Conservation (phyloP, 92 coral and sea anemone species). For the Diadumene lineata region DNA sequence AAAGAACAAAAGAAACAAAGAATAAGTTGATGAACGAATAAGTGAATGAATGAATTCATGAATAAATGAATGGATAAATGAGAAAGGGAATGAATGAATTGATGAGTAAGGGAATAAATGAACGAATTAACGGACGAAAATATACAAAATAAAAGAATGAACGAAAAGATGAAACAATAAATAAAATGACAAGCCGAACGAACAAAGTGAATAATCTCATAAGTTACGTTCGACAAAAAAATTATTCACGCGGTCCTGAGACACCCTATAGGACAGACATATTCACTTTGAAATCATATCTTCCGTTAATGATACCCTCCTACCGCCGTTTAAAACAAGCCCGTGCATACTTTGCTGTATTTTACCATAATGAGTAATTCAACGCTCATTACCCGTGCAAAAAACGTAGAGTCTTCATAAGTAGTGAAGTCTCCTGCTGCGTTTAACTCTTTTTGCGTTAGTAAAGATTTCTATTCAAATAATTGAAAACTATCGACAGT, state of each 20-base stretch:
- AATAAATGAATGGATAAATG: no score
- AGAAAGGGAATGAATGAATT: no score
- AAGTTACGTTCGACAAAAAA: no score
- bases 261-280: not conserved
- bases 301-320: not conserved
- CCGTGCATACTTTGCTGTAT: not conserved
- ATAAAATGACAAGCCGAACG: no score
- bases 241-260: no score
- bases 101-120: no score
- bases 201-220: no score
- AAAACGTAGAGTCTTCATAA: not conserved
- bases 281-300: not conserved
- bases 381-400: constrained; percentile 4
- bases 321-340: not conserved
- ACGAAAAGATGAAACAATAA: no score
- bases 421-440: not conserved
- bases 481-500: not conserved
- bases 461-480: not conserved
- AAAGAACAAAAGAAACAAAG: not conserved
- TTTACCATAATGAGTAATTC: constrained; percentile 3
- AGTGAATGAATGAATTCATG: no score
- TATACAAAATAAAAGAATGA: no score
- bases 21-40: no score
- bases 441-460: not conserved
- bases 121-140: no score